Percentiles rank a stretch among this genome's conserved stretches.
Evolutionary conservation across 2,113 vertebrate genomes (phyloP).

Genomic region (Phalacrocorax pelagicus): DNA sequence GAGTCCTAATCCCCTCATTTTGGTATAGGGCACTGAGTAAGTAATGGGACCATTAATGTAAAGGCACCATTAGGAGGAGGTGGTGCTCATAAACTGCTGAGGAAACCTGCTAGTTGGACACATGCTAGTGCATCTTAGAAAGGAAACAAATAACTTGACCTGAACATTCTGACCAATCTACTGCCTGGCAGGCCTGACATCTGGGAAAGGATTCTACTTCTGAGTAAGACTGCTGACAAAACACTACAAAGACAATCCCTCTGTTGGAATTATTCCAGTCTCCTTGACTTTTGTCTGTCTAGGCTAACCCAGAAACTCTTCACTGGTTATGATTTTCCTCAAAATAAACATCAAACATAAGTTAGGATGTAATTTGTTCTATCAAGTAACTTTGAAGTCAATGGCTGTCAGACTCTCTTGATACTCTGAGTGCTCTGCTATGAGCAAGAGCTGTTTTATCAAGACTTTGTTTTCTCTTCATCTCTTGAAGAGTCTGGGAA

Average conservation of each 20-base stretch:
- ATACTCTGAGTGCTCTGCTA: neutral
- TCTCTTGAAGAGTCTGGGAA: neutral
- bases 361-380: neutral
- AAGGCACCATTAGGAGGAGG: neutral
- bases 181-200: neutral
- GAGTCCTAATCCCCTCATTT: neutral
- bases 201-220: neutral
- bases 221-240: neutral
- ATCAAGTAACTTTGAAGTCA: neutral
- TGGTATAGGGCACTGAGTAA: neutral
- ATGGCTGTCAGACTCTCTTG: neutral
- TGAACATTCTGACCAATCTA: neutral
- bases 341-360: constrained; percentile 3
- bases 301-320: neutral
- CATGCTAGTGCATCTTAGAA: neutral
- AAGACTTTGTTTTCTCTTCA: neutral
- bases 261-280: neutral
- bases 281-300: neutral
- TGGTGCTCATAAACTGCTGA: neutral
- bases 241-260: neutral
- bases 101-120: neutral
- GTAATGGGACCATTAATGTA: neutral
- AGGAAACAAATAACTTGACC: neutral
- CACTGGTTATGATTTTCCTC: neutral
- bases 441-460: neutral